Evolutionary conservation across 2,888 invertebrate species (phyloP), one percentile per base, ranked within the genome.

Genomic region (Dicranocentrus wangi): DNA sequence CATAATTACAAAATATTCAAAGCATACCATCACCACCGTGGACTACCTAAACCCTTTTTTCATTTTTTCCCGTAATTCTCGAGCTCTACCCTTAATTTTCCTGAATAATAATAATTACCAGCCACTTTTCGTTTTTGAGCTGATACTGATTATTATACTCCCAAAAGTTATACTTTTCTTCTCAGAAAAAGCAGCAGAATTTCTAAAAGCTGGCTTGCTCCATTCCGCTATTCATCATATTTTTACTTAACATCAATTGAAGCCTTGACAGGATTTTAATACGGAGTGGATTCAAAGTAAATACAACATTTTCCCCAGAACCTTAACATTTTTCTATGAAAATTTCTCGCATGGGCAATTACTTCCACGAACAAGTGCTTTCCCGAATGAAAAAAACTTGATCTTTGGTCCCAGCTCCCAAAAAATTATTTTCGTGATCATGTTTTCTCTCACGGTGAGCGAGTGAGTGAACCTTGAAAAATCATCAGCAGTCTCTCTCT

Each of bases 361-460:
- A 77, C 43, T 76, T 42, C 69, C 69, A 77, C 69, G 53, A 77
- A 69, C 61, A 70, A 61, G 42, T 69, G 58, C n/a, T n/a, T 77
- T 70, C 47, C 77, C 69, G 17, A 17, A 60, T 39, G 53, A 66
- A 77, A 70, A 51, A 70, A 77, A 70, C 69, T 77, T 70, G 78
- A 63, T 42, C 63, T 63, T 63, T 63, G 7, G 39, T 42, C 42
- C 5, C 10, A 28, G 32, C 19, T 28, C 25, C 15, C 13, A 27
- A 10, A 21, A 51, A 61, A 69, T 28, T 43, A 43, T 78, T 77
- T 78, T 78, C 78, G 78, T 78, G 78, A 78, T 71, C 78, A 70
- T 78, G 70, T 78, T 70, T 70, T 71, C 78, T 78, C 78, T 78
- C 78, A 78, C 78, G 78, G 78, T 78, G 3, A 47, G n/a, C 47